Evolutionary conservation across 2,797 vertebrate species (phyloP).

Genomic region (Diplodus sargus): DNA sequence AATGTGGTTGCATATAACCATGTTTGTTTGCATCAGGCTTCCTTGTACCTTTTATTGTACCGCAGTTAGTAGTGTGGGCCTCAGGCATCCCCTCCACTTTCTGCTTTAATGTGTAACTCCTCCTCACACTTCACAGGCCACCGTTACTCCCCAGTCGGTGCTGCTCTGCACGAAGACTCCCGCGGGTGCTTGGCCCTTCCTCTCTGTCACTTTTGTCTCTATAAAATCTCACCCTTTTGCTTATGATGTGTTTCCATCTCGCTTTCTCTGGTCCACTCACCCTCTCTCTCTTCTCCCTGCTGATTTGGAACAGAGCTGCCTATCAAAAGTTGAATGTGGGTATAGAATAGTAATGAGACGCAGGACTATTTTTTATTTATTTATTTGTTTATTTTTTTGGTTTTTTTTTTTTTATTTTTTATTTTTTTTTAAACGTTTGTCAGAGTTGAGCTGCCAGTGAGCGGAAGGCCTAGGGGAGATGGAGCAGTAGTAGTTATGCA

Average conservation of each 20-base stretch:
- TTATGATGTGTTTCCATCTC: conserved; percentile 27
- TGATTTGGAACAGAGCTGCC: conserved; percentile 32
- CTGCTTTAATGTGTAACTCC: conserved; percentile 52
- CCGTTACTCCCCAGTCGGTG: conserved; percentile 26
- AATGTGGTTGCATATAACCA: not conserved
- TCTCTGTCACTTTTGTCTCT: conserved; percentile 20
- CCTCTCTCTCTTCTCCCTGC: not conserved
- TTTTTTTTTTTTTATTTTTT: not conserved
- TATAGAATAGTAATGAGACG: conserved; percentile 40
- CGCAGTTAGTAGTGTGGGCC: conserved; percentile 32
- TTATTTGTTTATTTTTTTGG: not conserved
- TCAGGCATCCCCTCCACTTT: conserved; percentile 27
- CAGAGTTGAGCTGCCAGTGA: conserved; percentile 38
- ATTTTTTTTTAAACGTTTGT: conserved; percentile 11
- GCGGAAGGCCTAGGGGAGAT: conserved; percentile 35
- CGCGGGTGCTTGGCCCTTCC: conserved; percentile 26
- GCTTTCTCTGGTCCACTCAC: not conserved
- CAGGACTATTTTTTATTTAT: not conserved
- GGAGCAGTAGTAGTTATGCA: conserved; percentile 24
- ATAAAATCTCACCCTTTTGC: conserved; percentile 26
- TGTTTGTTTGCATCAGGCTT: conserved; percentile 8
- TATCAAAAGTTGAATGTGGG: conserved; percentile 39
- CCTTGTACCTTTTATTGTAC: conserved; percentile 40
- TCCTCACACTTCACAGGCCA: conserved; percentile 23
- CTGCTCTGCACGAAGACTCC: conserved; percentile 34